These are phyloP conservation scores for Planococcus citri DNA, from an alignment of 1,140 invertebrate species.

Conservation along the genomic window DNA sequence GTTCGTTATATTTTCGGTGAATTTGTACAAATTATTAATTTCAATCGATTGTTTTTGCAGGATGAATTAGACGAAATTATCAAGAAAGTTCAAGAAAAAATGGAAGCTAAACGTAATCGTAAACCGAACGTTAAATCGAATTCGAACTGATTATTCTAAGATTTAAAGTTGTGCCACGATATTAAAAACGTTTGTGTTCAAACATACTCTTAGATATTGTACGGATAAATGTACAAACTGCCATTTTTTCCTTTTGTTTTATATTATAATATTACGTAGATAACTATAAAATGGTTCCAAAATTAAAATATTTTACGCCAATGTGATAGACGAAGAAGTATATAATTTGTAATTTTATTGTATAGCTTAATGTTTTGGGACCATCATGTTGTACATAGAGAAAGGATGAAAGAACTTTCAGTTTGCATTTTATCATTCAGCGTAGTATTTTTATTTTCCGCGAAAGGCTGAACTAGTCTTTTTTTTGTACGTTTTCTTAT, in stretches of 20 bases:
- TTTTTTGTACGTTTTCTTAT: neutral
- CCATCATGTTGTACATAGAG: neutral
- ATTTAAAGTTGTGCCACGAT: neutral
- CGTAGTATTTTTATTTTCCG: neutral
- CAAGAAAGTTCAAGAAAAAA: neutral
- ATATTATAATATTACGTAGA: neutral
- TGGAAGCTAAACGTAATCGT: neutral
- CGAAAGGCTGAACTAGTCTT: neutral
- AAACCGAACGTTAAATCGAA: neutral
- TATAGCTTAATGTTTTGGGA: neutral
- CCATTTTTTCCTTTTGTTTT: neutral
- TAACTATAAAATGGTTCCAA: too few relatives aligned
- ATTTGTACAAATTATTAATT: neutral
- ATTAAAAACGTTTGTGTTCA: neutral
- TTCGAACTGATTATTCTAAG: neutral
- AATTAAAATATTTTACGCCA: neutral
- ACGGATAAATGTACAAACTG: neutral
- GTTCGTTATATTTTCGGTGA: neutral
- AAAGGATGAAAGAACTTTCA: neutral
- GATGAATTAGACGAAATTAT: neutral
- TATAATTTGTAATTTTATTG: neutral
- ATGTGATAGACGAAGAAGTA: neutral
- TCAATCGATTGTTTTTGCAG: neutral
- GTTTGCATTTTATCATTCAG: neutral
- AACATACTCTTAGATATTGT: neutral